phyloP scores from a whole-genome alignment of 2,888 invertebrate genomes.

The Macaria liturata region DNA sequence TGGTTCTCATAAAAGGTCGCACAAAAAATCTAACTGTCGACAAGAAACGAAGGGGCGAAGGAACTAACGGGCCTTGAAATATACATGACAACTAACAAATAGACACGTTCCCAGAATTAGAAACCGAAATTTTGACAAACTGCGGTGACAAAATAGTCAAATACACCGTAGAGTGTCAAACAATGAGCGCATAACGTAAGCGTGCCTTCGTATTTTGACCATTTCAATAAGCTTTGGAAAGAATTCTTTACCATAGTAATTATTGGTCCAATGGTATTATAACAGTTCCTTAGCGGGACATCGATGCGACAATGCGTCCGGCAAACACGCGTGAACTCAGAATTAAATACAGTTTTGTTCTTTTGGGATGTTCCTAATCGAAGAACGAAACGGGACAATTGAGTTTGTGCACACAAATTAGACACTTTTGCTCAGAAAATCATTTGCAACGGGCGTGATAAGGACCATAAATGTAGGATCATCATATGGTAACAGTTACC shows the following conservation, averaged over 20 bases:
- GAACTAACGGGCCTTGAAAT: slow-evolving; percentile 68
- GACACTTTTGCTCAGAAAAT: slow-evolving; percentile 13
- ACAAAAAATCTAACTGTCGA: slow-evolving; percentile 70
- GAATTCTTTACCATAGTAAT: slow-evolving; percentile 75
- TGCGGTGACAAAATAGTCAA: slow-evolving; percentile 59
- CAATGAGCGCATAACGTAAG: slow-evolving; percentile 67
- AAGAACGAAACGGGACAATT: slow-evolving; percentile 39
- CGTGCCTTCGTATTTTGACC: slow-evolving; percentile 77
- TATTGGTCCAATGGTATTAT: slow-evolving; percentile 63
- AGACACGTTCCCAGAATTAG: slow-evolving; percentile 68
- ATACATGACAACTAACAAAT: slow-evolving; percentile 62
- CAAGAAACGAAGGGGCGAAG: slow-evolving; percentile 47
- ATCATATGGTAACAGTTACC: slow-evolving; percentile 30
- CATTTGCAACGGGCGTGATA: slow-evolving; percentile 22
- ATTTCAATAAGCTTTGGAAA: slow-evolving; percentile 67
- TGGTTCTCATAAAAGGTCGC: slow-evolving; percentile 63
- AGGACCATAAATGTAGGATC: too few relatives aligned
- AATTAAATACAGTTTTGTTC: slow-evolving; percentile 42
- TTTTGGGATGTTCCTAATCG: slow-evolving; percentile 24
- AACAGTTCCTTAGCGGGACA: slow-evolving; percentile 75
- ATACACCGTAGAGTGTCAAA: slow-evolving; percentile 54
- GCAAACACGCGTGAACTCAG: slow-evolving; percentile 56
- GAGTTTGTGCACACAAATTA: slow-evolving; percentile 14
- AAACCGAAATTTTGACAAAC: slow-evolving; percentile 81
- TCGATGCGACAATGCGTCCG: slow-evolving; percentile 50